Base-by-base conservation (phyloP, 2,888 invertebrate species). In the Minunthozetes semirufus region DNA sequence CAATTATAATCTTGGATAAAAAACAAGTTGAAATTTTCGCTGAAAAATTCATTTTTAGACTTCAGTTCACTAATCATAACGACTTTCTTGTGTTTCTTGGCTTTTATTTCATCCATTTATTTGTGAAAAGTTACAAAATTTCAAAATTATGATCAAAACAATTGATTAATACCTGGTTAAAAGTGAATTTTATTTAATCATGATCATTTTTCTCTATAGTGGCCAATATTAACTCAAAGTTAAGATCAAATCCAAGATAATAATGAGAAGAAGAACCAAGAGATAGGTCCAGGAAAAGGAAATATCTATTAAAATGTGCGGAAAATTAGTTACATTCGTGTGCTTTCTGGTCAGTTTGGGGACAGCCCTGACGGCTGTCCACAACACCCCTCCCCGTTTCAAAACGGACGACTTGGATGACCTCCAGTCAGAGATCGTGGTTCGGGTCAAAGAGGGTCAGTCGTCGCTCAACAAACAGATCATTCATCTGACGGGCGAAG, bases 371-470 rank as follows among this genome's bases (percentile, higher is more conserved):
- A 42, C 42, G 1, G 42, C 68, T 17, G 38, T 33, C 4, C 68
- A 68, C 25, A 74, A 74, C 22, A 66, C 74, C 22, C 75, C 75
- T 4, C 75, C 75, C 25, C 11, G 75, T 17, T 75, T 75, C 25
- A 75, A 75, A 25, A 38, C 75, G 1, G 73, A 66, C 15, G 46
- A 63, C 27, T 42, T 66, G n/a, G 74, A 70, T 48, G 75, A 75
- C 59, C 29, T 50, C 15, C 75, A 75, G 53, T 79, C 75, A 11
- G 94, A 94, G 86, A 94, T 94, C 80, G 93, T 94, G 78, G 87
- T 94, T 80, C 87, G 92, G 82, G 85, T 94, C 81, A 92, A 92
- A 83, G 94, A 94, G 86, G 93, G 92, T 72, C 86, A 88, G 73
- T 72, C 76, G 1, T 73, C 70, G 8, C 50, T 77, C 22, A 71